These are phyloP conservation scores for Threskiornis aethiopicus DNA, from an alignment of 2,797 vertebrate species.

Conservation along the genomic window DNA sequence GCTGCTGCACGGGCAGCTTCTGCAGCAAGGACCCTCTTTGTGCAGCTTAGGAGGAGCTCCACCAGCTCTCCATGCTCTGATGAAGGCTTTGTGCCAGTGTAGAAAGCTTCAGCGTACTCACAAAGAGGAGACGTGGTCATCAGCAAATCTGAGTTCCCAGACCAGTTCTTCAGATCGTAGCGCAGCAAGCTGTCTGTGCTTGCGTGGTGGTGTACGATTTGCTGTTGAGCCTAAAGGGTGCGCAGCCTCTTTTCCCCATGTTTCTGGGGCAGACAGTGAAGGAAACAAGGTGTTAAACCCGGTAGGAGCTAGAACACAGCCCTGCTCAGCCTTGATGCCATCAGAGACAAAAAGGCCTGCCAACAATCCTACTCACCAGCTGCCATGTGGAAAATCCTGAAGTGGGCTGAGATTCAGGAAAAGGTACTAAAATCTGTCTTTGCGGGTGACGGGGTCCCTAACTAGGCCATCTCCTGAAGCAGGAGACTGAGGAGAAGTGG, in stretches of 20 bases:
- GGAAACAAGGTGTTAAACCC: constrained; percentile 30
- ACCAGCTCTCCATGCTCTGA: neutral
- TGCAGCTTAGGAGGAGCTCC: neutral
- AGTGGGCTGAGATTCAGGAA: neutral
- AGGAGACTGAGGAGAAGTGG: neutral
- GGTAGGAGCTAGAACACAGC: neutral
- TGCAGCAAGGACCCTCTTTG: neutral
- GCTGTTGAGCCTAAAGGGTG: neutral
- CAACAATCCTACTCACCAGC: constrained; percentile 62
- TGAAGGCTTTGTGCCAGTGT: neutral
- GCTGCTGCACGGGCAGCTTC: neutral
- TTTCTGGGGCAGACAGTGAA: constrained; percentile 1
- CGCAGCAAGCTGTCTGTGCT: neutral
- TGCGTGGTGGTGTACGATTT: neutral
- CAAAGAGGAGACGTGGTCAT: neutral
- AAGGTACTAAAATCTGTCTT: neutral
- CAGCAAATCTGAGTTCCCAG: neutral
- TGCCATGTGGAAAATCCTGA: neutral
- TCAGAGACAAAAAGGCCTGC: neutral
- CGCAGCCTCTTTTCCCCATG: neutral
- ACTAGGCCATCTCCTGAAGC: neutral
- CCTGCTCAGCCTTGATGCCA: constrained; percentile 48
- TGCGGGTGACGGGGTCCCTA: neutral
- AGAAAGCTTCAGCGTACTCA: neutral
- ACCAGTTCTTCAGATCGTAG: neutral